These are phyloP conservation scores for Gnathonemus echidnorhynchus DNA, from an alignment of 2,113 vertebrate species.

Conservation along the genomic window DNA sequence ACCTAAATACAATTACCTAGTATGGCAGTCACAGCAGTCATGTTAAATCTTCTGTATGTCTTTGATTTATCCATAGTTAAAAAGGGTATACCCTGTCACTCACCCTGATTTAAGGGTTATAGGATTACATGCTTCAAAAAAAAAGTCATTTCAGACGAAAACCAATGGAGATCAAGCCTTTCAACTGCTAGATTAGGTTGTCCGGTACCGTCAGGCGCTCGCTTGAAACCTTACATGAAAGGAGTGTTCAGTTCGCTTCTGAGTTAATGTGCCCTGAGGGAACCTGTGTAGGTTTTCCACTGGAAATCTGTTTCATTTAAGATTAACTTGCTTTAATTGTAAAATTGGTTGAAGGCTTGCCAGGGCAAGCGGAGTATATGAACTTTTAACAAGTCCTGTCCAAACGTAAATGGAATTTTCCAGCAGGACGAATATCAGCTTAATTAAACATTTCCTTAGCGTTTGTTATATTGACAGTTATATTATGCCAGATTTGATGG, in stretches of 20 bases:
- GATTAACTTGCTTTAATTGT: conserved; percentile 41
- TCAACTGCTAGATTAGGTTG: conserved; percentile 41
- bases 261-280: conserved; percentile 37
- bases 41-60: conserved; percentile 33
- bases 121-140: conserved; percentile 45
- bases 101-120: conserved; percentile 19
- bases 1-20: conserved; percentile 16
- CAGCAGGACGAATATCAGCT: not conserved
- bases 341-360: conserved; percentile 39
- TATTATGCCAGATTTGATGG: not conserved
- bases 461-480: not conserved
- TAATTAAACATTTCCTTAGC: not conserved
- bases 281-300: conserved; percentile 29
- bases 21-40: conserved; percentile 31
- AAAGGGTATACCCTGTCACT: conserved; percentile 41
- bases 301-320: conserved; percentile 38
- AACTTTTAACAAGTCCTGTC: not conserved
- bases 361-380: conserved; percentile 12
- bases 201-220: conserved; percentile 17
- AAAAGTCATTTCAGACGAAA: conserved; percentile 41
- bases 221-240: conserved; percentile 32
- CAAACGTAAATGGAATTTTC: conserved; percentile 31
- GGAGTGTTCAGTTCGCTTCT: not conserved
- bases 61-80: conserved; percentile 34
- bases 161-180: conserved; percentile 36